phyloP scores from a whole-genome alignment of 2,888 invertebrate genomes.

The Meghimatium bilineatum region DNA sequence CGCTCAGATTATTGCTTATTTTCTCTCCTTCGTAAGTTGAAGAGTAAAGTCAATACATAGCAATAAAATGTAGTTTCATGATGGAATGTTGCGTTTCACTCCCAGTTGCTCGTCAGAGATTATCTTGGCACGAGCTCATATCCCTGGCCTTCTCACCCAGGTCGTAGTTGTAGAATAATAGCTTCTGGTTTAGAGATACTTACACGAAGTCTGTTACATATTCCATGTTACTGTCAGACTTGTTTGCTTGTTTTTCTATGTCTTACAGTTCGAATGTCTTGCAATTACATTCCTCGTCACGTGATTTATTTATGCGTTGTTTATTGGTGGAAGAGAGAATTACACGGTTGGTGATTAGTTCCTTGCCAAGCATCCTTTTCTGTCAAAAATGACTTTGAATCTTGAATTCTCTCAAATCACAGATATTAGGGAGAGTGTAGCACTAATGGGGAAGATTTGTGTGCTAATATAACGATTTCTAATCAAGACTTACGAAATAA shows the following conservation, averaged over 20 bases:
- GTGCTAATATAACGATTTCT: too few species aligned
- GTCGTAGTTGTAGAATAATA: slow-evolving; percentile 8
- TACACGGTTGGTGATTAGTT: background rate
- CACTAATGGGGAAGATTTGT: too few species aligned
- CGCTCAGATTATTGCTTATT: background rate
- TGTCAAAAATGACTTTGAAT: too few species aligned
- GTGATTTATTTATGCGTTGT: slow-evolving; percentile 3
- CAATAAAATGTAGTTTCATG: background rate
- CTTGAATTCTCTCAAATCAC: too few species aligned
- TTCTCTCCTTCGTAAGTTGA: background rate
- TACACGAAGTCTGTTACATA: background rate
- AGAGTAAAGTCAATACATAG: background rate
- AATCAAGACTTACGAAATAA: too few species aligned
- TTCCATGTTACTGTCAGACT: background rate
- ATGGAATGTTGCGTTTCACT: slow-evolving; percentile 6
- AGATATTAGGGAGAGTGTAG: too few species aligned
- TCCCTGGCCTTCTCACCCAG: background rate
- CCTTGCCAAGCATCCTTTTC: too few species aligned
- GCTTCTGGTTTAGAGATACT: slow-evolving; percentile 12
- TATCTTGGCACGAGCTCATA: slow-evolving; percentile 15
- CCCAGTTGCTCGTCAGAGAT: background rate
- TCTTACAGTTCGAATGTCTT: slow-evolving; percentile 17
- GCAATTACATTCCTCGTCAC: background rate
- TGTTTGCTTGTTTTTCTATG: slow-evolving; percentile 18
- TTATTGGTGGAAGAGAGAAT: background rate